Evolutionary conservation across 2,888 invertebrate species (phyloP), one percentile per base, ranked within the genome.

Genomic region (Bombyx huttoni): DNA sequence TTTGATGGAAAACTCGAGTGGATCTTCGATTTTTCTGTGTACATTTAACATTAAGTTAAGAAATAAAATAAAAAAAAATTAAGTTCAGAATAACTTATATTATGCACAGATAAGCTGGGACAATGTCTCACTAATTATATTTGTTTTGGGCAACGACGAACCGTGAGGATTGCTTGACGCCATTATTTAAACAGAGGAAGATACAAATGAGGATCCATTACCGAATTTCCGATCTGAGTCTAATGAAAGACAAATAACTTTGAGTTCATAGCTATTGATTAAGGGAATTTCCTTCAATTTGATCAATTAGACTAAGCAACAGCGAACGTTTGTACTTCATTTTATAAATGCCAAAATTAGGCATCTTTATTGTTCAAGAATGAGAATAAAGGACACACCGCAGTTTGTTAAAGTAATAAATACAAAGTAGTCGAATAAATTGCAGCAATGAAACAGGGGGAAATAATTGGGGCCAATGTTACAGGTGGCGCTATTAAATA

Each of bases 191-290:
- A 75, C 73, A 79, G 75, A 67, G 68, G 70, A 75, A 74, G 78
- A 78, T 80, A 81, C 77, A 81, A 82, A 83, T 81, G 81, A 79
- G 77, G 73, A 75, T 79, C 80, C 79, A 79, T 80, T 78, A 81
- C 78, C 67, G 77, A 75, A 79, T 81, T 78, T 81, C 77, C 81
- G 79, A 80, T 81, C 73, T 74, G 74, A 67, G 72, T 67, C 78
- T 80, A 80, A 81, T 81, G 81, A 82, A 80, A 81, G 79, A 80
- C 80, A 82, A 82, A 82, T 81, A 80, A 74, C 76, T 75, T 70
- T 59, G 68, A 74, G 75, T 75, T 80, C 78, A 76, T 75, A 78
- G 73, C 69, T 62, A 79, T 80, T 76, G 75, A 77, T 78, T 10
- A 73, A 73, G 75, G 68, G 68, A 71, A 67, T 75, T 72, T 68